Evolutionary conservation across 1,140 invertebrate genomes (phyloP), one percentile per base, ranked within the genome.

Genomic region (Tachypleus tridentatus): DNA sequence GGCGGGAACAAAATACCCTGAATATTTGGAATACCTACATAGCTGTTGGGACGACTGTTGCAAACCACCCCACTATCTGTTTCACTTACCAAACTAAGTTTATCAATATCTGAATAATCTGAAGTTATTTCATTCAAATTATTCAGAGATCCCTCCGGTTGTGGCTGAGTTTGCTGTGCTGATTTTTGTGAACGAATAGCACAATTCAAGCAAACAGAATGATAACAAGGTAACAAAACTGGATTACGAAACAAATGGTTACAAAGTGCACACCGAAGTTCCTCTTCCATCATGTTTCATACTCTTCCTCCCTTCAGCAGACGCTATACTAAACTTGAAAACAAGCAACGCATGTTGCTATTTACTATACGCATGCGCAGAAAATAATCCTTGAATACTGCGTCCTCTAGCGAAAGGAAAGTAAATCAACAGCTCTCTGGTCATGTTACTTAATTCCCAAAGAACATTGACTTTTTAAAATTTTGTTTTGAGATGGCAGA

Each of bases 1-100:
- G 71, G 72, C 8, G 72, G 72, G 66, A 72, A 64, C 53, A 73
- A 64, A 48, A 72, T 50, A 54, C 69, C 58, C 63, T 71, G 81
- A 63, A 87, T 81, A 73, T 86, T 88, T 1, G 88, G 86, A 3
- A 90, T 93, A 60, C 91, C 90, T 51, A 92, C 88, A 80, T 93
- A 95, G 74, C 91, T 95, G 72, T 89, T 91, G 57, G 92, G 92
- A 62, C 91, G 82, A 69, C 80, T 80, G 73, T 87, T 91, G 73
- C 88, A 87, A 49, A 94, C 89, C 8, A 98, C 95, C 50, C 95
- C 95, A 65, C 90, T 94, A 78, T 98, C 95, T 0, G 94, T 95
- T 81, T 98, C 95, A 77, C 91, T 96, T n/a, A 97, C 84, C 64
- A 98, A 89, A 68, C 91, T 95, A 60, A 96, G 80, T 79, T 97